These are phyloP conservation scores for Xenopus tropicalis DNA, from an alignment of 2,113 vertebrate genomes.

Conservation along the genomic window DNA sequence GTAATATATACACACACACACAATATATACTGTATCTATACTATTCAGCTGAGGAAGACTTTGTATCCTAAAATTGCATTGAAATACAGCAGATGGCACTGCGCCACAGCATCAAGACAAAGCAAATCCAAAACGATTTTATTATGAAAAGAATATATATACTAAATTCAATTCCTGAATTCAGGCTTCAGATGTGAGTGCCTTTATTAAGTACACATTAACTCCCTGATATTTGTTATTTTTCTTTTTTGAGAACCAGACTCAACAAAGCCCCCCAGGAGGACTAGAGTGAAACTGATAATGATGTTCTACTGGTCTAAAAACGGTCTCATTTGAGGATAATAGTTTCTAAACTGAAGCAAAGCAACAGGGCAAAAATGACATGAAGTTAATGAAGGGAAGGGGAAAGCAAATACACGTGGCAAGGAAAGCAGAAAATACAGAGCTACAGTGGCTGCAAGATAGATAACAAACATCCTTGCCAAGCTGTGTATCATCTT, in stretches of 20 bases:
- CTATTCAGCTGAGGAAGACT: too few species aligned
- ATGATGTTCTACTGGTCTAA: conserved; percentile 13
- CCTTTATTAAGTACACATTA: too few species aligned
- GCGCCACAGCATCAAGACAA: too few species aligned
- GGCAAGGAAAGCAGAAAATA: neutral
- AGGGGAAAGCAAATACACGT: conserved; percentile 32
- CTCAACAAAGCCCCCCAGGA: too few species aligned
- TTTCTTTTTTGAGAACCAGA: neutral
- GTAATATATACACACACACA: too few species aligned
- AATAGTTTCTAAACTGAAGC: conserved; percentile 40
- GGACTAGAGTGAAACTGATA: conserved; percentile 31
- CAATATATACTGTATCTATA: too few species aligned
- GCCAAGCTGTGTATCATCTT: too few species aligned
- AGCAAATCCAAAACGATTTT: too few species aligned
- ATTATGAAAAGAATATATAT: too few species aligned
- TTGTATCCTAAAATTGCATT: too few species aligned
- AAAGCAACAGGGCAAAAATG: conserved; percentile 31
- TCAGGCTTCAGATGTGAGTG: too few species aligned
- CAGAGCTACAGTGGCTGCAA: neutral
- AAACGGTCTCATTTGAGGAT: conserved; percentile 26
- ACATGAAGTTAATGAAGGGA: conserved; percentile 39
- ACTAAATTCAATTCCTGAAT: too few species aligned
- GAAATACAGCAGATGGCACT: neutral
- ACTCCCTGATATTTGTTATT: neutral
- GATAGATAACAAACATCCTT: neutral